Conservation (phyloP, 2,113 vertebrate species). For the Sinocyclocheilus anophthalmus region DNA sequence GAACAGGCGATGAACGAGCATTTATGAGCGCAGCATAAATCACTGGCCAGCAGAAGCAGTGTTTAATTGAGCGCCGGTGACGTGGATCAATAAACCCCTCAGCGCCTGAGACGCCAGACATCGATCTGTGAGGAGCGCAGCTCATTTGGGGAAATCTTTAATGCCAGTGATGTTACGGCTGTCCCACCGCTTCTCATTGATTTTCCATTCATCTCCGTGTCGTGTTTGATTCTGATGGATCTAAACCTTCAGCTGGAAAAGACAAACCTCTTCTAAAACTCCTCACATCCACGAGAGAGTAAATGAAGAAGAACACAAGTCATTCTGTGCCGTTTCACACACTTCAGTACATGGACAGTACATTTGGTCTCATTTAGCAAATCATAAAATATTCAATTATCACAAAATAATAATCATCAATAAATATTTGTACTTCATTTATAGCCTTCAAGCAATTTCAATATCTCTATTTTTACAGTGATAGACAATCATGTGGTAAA, state of each 20-base stretch:
- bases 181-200: neutral
- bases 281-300: neutral
- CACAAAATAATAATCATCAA: neutral
- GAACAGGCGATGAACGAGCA: neutral
- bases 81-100: conserved; percentile 64
- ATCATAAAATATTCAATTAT: conserved; percentile 48
- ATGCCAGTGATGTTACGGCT: neutral
- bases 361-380: conserved; percentile 34
- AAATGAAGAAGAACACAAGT: neutral
- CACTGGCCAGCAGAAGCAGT: neutral
- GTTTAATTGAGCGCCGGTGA: neutral
- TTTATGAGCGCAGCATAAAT: neutral
- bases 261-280: neutral
- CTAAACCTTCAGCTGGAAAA: conserved; percentile 38
- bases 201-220: neutral
- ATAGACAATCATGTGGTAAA: conserved; percentile 39
- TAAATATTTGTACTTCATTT: conserved; percentile 58
- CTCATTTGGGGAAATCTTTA: conserved; percentile 16
- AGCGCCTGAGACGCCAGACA: conserved; percentile 30
- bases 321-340: neutral
- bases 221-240: neutral
- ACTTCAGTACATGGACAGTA: conserved; percentile 50
- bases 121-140: neutral
- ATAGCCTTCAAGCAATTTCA: conserved; percentile 50
- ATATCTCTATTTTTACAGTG: conserved; percentile 51